Evolutionary conservation across 2,113 vertebrate species (phyloP), one percentile per base, ranked within the genome.

Genomic region (Maccullochella peelii): DNA sequence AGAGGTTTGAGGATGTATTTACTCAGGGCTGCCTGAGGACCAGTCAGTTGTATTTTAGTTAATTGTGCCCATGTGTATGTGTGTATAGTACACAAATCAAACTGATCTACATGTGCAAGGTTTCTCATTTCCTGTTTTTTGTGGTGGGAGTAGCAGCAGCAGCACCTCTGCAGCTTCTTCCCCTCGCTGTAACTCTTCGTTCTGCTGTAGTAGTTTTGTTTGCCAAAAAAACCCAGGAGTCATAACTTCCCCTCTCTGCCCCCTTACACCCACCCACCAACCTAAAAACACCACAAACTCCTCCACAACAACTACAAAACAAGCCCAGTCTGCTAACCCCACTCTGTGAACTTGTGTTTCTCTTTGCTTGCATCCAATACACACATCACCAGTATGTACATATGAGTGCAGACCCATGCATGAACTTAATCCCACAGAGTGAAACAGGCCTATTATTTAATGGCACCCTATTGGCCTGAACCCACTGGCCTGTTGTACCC

Each of bases 381-480:
- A n/a, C 36, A 33, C 42, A 58, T 67, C 62, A 10, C 33, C 40
- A 50, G 44, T 20, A 30, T 30, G 65, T 36, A 47, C 67, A 8
- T 7, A 33, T 36, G 50, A 25, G 21, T 10, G 25, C 75, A 58
- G 52, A 58, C 12, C n/a, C 50, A 6, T 20, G 62, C 73, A 62
- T 21, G 81, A 77, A 77, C 67, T 54, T 80, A 84, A 91, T 87
- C 83, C 82, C 47, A 14, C 67, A 40, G 66, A 82, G 81, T 80
- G 82, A 67, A 80, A 69, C 88, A 66, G 52, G 50, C 49, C 61
- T 27, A 40, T 86, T 83, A 69, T 72, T 86, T 83, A 88, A 88
- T 76, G 82, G 79, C 86, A 78, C 87, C 90, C 88, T 59, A 27
- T 69, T 66, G 87, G 63, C 61, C 77, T 80, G 87, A 92, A 92